Conservation (phyloP, 1,140 invertebrate genomes). For the Hyphantria cunea region DNA sequence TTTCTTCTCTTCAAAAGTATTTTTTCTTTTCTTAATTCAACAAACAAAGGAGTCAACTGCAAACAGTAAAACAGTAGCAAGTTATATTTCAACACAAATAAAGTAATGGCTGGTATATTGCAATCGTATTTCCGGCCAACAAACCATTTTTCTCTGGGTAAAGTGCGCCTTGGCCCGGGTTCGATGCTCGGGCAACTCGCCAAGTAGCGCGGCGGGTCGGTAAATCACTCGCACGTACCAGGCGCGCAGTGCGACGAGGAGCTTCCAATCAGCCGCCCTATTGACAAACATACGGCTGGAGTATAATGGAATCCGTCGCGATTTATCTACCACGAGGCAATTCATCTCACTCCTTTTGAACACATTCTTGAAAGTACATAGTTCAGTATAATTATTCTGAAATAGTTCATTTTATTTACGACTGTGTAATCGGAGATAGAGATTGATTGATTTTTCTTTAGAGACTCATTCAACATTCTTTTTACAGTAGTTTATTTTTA, state of each 20-base stretch:
- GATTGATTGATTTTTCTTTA: slow-evolving; percentile 5
- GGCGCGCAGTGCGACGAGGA: slow-evolving; percentile 66
- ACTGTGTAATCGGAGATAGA: slow-evolving; percentile 4
- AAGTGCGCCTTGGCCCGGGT: slow-evolving; percentile 61
- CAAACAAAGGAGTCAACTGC: background rate
- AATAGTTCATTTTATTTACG: slow-evolving; percentile 16
- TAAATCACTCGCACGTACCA: slow-evolving; percentile 68
- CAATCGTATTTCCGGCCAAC: slow-evolving; percentile 51
- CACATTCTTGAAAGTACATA: slow-evolving; percentile 39
- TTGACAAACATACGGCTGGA: slow-evolving; percentile 76
- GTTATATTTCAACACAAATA: slow-evolving; percentile 24
- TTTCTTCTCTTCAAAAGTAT: no score
- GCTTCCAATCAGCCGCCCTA: slow-evolving; percentile 74
- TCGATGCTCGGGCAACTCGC: slow-evolving; percentile 68
- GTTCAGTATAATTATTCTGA: slow-evolving; percentile 13
- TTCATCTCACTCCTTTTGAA: slow-evolving; percentile 53
- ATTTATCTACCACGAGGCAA: slow-evolving; percentile 58
- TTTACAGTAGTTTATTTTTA: slow-evolving; percentile 8
- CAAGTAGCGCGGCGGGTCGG: slow-evolving; percentile 68
- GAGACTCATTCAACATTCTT: slow-evolving; percentile 9
- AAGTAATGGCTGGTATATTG: slow-evolving; percentile 34
- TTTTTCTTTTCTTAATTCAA: background rate
- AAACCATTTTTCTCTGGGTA: slow-evolving; percentile 66
- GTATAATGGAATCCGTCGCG: slow-evolving; percentile 67
- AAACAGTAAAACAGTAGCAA: no score